Base-by-base conservation (phyloP, 2,888 invertebrate genomes). In the Synanthedon tipuliformis region DNA sequence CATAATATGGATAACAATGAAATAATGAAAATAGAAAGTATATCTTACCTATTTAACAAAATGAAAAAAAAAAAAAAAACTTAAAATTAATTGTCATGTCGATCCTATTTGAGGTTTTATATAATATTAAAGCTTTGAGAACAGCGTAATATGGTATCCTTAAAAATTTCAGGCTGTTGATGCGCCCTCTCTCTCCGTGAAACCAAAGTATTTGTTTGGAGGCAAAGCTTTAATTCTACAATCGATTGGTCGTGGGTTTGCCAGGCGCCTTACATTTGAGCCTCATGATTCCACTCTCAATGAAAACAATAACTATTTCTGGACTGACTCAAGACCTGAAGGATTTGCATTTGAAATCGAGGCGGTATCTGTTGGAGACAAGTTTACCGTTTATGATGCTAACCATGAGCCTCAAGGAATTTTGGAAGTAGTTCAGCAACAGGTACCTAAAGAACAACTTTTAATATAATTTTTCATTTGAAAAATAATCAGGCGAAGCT, bases 261-360 rank as follows among this genome's bases (percentile, higher is more conserved):
- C 93, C 5, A 89, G 92, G 56, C 88, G 94, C 50, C 86, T 94
- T 57, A 93, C 93, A 2, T 94, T 94, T 78, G 90, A 91, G 65
- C 90, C 92, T 1, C 82, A 89, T 53, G 82, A 87, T 50, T 88
- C 88, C 40, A 86, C 88, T 45, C 85, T 92, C 49, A 92, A 92
- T 78, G 87, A 90, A 57, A 93, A 93, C 71, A 85, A 88, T 51
- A 92, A 92, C 69, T 93, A 91, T 75, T 94, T 94, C 83, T 94
- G 93, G 92, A 92, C 92, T 23, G 94, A 94, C 79, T 93, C 92
- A 41, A 83, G 90, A 57, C 90, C 91, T 1, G 91, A 91, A 72
- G 94, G 94, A 51, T 94, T 90, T 71, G 91, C 90, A 40, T 93
- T 94, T 74, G 92, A 92, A 70, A 79, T 92, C 56, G 91, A 91